phyloP scores from a whole-genome alignment of 2,113 vertebrate species.

The Sceloporus undulatus region DNA sequence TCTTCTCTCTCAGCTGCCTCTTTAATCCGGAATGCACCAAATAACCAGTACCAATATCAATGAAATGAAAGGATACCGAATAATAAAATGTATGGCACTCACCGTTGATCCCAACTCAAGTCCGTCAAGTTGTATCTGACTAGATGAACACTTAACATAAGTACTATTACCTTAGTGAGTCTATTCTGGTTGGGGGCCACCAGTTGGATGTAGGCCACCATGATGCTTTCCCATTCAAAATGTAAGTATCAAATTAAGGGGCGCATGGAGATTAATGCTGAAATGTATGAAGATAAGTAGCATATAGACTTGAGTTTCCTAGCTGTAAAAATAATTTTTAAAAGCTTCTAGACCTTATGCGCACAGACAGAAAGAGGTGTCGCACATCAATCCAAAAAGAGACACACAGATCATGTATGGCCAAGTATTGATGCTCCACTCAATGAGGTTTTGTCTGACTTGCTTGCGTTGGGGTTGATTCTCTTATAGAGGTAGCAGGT shows the following conservation, averaged over 20 bases:
- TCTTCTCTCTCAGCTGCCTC: conserved; percentile 77
- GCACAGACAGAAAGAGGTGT: neutral
- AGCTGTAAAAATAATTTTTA: neutral
- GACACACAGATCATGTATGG: neutral
- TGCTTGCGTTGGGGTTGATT: neutral
- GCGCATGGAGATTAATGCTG: neutral
- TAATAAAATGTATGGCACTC: conserved; percentile 22
- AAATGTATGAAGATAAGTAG: neutral
- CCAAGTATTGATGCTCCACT: neutral
- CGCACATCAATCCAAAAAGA: neutral
- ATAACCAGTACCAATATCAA: conserved; percentile 69
- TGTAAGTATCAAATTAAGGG: neutral
- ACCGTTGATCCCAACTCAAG: conserved; percentile 29
- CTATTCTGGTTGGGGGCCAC: no score
- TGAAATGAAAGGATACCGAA: conserved; percentile 65
- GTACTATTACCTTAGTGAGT: no score
- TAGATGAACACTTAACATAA: no score
- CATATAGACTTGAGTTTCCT: neutral
- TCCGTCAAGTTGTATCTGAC: no score
- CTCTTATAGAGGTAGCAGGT: neutral
- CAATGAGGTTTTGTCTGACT: neutral
- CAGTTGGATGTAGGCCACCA: no score
- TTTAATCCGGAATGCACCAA: conserved; percentile 64
- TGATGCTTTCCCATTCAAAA: conserved; percentile 6
- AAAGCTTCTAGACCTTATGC: neutral